phyloP scores from a whole-genome alignment of 2,888 invertebrate genomes.

The Stenichneumon culpator region DNA sequence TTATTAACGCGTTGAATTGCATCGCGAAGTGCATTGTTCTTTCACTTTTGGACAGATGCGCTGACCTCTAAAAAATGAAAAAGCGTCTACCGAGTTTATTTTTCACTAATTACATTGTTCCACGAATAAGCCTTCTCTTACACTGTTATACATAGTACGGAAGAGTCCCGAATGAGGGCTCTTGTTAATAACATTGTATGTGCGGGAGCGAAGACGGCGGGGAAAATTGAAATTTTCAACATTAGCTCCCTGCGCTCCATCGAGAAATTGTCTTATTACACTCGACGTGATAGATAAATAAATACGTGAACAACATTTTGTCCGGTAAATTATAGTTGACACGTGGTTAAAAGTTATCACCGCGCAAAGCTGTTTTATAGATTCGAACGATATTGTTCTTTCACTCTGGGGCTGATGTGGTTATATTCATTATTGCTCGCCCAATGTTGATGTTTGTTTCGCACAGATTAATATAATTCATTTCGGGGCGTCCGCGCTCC shows the following conservation, averaged over 20 bases:
- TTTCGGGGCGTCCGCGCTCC: neutral
- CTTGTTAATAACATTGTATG: neutral
- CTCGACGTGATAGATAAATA: neutral
- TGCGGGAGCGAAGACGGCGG: neutral
- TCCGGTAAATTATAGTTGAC: no score
- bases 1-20: no score
- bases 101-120: conserved; percentile 20
- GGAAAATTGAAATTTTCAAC: conserved; percentile 10
- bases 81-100: neutral
- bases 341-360: no score
- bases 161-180: neutral
- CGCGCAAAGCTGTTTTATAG: no score
- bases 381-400: no score
- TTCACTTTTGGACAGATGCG: no score
- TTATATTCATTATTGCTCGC: no score
- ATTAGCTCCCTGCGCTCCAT: neutral
- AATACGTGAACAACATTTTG: neutral
- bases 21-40: no score
- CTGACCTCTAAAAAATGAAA: neutral
- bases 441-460: neutral
- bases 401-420: no score
- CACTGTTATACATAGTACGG: conserved; percentile 3
- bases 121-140: neutral
- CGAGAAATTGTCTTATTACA: neutral
- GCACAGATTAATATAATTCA: neutral